These are phyloP conservation scores for Phyto melanocephala DNA, from an alignment of 2,888 invertebrate genomes.

Conservation along the genomic window DNA sequence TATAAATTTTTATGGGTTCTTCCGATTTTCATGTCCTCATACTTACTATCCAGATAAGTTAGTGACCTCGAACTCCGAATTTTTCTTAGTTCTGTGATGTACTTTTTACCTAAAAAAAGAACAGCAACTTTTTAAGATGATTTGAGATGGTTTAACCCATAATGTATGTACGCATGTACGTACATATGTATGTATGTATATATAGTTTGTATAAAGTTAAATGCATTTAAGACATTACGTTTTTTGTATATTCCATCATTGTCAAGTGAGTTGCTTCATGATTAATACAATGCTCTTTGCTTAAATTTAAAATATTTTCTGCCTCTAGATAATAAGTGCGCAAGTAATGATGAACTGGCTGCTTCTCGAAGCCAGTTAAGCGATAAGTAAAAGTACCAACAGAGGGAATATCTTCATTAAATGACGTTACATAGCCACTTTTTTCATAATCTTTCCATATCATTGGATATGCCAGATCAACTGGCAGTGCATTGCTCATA, in stretches of 20 bases:
- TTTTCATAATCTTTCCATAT: constrained; percentile 89
- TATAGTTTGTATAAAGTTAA: not conserved
- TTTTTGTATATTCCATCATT: constrained; percentile 83
- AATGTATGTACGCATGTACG: too few species aligned
- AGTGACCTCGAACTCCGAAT: too few species aligned
- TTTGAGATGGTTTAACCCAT: too few species aligned
- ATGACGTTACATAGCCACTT: constrained; percentile 87
- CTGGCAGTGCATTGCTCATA: constrained; percentile 82
- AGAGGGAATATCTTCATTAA: constrained; percentile 91
- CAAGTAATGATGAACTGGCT: constrained; percentile 95
- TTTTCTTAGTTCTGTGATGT: too few species aligned
- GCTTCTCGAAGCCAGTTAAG: constrained; percentile 89
- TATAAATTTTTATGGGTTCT: too few species aligned
- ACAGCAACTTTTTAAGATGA: too few species aligned
- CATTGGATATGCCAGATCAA: constrained; percentile 88
- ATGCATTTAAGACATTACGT: constrained; percentile 80
- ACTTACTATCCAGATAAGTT: too few species aligned
- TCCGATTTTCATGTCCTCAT: too few species aligned
- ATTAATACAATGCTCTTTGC: constrained; percentile 84
- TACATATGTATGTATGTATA: too few species aligned
- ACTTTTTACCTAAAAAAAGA: too few species aligned
- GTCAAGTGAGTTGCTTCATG: constrained; percentile 85
- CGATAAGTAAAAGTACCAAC: constrained; percentile 94
- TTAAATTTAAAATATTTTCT: constrained; percentile 80
- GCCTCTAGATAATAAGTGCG: constrained; percentile 88